Conservation (phyloP, 2,888 invertebrate species). For the Heteromyza rotundicornis region DNA sequence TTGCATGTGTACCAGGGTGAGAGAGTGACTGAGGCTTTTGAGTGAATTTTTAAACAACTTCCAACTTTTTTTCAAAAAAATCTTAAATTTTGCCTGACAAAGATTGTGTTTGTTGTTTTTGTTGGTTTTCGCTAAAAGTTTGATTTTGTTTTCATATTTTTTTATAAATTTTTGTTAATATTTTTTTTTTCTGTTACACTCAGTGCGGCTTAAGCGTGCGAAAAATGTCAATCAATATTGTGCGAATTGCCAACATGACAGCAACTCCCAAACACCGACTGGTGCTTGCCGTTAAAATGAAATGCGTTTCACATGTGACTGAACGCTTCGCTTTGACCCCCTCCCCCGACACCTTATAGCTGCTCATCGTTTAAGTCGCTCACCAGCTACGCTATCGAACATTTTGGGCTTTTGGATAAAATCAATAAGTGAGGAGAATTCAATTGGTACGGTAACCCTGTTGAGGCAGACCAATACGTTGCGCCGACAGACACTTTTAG, state of each 20-base stretch:
- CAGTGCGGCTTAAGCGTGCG: background rate
- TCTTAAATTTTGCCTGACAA: no score
- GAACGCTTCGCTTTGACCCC: background rate
- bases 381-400: background rate
- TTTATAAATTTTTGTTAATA: no score
- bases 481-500: background rate
- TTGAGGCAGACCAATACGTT: background rate
- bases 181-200: background rate
- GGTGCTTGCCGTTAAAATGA: background rate
- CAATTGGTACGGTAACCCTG: background rate
- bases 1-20: no score
- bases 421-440: background rate
- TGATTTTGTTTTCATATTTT: background rate
- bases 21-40: no score
- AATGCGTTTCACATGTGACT: background rate
- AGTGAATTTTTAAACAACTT: no score
- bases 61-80: no score
- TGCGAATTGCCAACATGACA: slow-evolving; percentile 3
- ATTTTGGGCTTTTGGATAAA: background rate
- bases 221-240: slow-evolving; percentile 23
- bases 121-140: no score
- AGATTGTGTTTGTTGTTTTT: no score
- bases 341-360: no score
- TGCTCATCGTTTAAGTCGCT: no score
- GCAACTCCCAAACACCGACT: background rate